These are phyloP conservation scores for Nixonia krombeini DNA, from an alignment of 1,140 invertebrate genomes.

Conservation along the genomic window DNA sequence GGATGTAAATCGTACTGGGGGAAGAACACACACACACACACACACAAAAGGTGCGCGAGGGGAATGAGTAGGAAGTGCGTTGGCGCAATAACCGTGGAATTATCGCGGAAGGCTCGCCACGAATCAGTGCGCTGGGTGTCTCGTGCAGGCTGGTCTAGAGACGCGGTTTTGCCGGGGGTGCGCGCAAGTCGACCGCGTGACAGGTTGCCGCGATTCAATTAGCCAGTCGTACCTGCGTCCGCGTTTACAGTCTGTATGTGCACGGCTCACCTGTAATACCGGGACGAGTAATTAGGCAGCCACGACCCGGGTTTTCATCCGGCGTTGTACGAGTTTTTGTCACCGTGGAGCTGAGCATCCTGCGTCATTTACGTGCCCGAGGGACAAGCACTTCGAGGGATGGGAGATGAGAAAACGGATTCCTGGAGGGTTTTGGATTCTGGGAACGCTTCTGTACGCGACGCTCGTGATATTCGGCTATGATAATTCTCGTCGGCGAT, in stretches of 20 bases:
- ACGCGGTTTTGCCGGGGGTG: conserved; percentile 29
- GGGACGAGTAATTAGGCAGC: conserved; percentile 48
- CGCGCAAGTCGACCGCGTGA: conserved; percentile 22
- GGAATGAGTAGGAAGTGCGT: no score
- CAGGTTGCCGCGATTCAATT: conserved; percentile 45
- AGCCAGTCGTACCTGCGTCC: conserved; percentile 34
- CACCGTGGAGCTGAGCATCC: conserved; percentile 28
- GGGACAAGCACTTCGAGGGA: conserved; percentile 24
- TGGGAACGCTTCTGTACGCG: conserved; percentile 22
- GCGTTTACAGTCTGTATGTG: conserved; percentile 28
- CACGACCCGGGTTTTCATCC: conserved; percentile 30
- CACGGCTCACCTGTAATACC: conserved; percentile 42
- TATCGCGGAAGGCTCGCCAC: conserved; percentile 7
- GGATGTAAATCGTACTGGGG: no score
- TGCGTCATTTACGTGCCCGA: conserved; percentile 31
- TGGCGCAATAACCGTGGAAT: neutral
- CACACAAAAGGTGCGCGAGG: no score
- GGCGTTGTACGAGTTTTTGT: conserved; percentile 37
- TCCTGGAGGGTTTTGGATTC: conserved; percentile 27
- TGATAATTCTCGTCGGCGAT: no score
- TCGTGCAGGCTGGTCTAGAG: conserved; percentile 20
- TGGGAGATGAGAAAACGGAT: conserved; percentile 34
- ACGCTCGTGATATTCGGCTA: conserved; percentile 21
- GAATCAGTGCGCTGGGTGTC: conserved; percentile 16
- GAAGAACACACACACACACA: no score